Percentiles rank a stretch among this genome's conserved stretches.
phyloP scores from a whole-genome alignment of 2,113 vertebrate genomes.

The Cacatua alba region DNA sequence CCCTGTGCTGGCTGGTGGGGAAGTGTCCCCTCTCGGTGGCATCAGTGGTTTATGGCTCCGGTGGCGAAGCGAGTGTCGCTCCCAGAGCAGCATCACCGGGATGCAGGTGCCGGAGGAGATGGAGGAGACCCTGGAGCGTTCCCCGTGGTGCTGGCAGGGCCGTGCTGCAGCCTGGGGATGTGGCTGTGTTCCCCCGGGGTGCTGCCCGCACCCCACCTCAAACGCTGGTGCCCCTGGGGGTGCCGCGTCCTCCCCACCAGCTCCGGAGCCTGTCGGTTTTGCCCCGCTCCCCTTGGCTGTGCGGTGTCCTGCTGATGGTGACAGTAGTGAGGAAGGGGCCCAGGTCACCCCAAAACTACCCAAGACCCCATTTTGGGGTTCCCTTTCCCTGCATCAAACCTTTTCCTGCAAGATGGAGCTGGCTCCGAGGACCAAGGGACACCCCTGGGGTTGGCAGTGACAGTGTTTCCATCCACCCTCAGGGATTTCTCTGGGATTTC shows the following conservation, averaged over 20 bases:
- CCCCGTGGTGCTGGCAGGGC: not conserved
- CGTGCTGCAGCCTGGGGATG: not conserved
- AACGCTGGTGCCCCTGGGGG: fast-evolving
- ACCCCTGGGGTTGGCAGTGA: not conserved
- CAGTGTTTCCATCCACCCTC: not conserved
- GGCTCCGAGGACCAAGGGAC: not conserved
- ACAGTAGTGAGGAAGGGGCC: not conserved
- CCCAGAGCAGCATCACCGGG: not conserved
- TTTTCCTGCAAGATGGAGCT: not conserved
- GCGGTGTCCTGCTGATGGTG: not conserved
- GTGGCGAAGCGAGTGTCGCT: not conserved
- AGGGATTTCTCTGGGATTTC: not conserved
- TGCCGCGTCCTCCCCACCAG: not conserved
- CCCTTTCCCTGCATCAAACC: not conserved
- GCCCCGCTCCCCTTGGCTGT: fast-evolving
- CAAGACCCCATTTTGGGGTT: fast-evolving
- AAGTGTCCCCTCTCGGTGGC: not conserved
- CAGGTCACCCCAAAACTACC: not conserved
- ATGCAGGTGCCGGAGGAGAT: not conserved
- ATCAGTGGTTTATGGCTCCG: not conserved
- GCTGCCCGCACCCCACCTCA: not conserved
- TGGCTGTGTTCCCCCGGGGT: not conserved
- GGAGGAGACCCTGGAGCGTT: not conserved
- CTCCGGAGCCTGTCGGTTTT: not conserved
- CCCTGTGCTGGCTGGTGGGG: not conserved